These are phyloP conservation scores for Drosophila eugracilis DNA, from an alignment of 1,140 invertebrate genomes.

Conservation along the genomic window DNA sequence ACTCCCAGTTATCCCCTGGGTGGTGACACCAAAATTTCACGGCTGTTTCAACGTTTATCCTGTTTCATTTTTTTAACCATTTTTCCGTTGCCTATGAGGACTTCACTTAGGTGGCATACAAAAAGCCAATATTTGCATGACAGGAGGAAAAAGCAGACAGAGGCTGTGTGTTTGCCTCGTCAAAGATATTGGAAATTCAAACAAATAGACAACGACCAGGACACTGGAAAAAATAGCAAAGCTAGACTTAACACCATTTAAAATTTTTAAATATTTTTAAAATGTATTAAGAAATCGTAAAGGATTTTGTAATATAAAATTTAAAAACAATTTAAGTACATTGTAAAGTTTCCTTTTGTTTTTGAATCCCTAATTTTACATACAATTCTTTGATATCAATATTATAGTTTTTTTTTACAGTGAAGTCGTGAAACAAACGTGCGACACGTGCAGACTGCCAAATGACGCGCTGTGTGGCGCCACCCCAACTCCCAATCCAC, in stretches of 20 bases:
- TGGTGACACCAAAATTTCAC: conserved; percentile 47
- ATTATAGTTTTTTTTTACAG: conserved; percentile 4
- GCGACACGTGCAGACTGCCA: conserved; percentile 54
- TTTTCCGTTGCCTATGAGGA: conserved; percentile 43
- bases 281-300: too few species aligned
- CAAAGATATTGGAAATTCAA: conserved; percentile 57
- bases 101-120: conserved; percentile 51
- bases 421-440: conserved; percentile 17
- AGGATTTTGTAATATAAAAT: too few species aligned
- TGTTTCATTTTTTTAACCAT: conserved; percentile 32
- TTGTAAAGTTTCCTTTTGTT: too few species aligned
- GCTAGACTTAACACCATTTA: too few species aligned
- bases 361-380: too few species aligned
- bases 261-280: too few species aligned
- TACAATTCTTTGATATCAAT: too few species aligned
- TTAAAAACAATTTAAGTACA: too few species aligned
- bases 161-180: conserved; percentile 30
- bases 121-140: conserved; percentile 55
- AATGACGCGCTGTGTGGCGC: conserved; percentile 40
- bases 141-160: conserved; percentile 6
- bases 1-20: conserved; percentile 17
- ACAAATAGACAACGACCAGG: conserved; percentile 20
- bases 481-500: conserved; percentile 10
- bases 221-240: conserved; percentile 10
- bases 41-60: conserved; percentile 46